These are phyloP conservation scores for Panthera tigris DNA, from an alignment of 2,113 vertebrate species.

Conservation along the genomic window DNA sequence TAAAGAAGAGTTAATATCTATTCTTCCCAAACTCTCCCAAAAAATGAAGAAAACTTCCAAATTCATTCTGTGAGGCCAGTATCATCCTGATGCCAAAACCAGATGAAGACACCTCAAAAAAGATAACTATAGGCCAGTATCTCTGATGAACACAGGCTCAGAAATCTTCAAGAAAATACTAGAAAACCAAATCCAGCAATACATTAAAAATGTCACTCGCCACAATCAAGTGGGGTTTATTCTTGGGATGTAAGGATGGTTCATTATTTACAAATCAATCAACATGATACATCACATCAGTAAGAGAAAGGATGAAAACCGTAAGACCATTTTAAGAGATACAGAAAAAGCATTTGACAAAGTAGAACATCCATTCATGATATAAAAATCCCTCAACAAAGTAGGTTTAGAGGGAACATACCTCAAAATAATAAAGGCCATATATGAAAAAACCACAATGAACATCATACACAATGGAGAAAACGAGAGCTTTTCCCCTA, in stretches of 20 bases:
- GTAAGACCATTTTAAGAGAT: neutral
- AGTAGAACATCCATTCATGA: neutral
- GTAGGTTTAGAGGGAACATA: neutral
- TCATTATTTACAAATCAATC: neutral
- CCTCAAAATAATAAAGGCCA: neutral
- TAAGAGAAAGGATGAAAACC: neutral
- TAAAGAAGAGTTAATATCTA: neutral
- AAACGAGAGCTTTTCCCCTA: neutral
- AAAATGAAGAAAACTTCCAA: neutral
- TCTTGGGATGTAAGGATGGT: neutral
- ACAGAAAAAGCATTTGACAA: neutral
- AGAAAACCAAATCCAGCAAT: neutral
- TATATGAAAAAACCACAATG: neutral
- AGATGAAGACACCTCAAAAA: neutral
- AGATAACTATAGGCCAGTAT: neutral
- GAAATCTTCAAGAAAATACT: neutral
- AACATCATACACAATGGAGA: neutral
- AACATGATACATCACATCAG: neutral
- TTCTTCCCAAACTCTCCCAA: neutral
- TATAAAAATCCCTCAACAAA: neutral
- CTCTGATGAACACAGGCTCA: neutral
- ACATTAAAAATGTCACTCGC: neutral
- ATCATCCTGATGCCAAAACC: neutral
- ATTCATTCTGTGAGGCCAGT: neutral
- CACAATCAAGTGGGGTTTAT: neutral